Evolutionary conservation across 2,888 invertebrate genomes (phyloP), one percentile per base, ranked within the genome.

Genomic region (Strigamia transsilvanica): DNA sequence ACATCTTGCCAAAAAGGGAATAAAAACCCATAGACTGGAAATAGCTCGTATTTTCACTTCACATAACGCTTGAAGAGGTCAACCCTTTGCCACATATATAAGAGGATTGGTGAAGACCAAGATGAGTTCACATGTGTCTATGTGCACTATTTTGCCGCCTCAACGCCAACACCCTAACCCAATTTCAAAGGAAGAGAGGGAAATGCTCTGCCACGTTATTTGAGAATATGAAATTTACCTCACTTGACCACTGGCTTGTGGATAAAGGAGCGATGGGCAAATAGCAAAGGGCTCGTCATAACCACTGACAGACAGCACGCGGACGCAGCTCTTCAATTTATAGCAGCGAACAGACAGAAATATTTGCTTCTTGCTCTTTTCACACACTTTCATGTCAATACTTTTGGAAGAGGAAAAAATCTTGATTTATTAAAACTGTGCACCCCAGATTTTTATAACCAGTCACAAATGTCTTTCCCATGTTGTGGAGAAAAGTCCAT

Each of bases 1-100:
- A 61, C 61, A 61, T 61, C 61, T 61, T 61, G 61, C 61, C 61
- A 61, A 61, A 61, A 61, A 61, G 61, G 61, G 61, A 61, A 61
- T 61, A 61, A 61, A 61, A 61, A 61, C 61, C 61, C 61, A 61
- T 61, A 61, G 61, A 61, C 61, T 61, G 61, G 61, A 61, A 61
- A 61, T 61, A 61, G 61, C 61, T 61, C 61, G 61, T 61, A 61
- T 61, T 61, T 61, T 61, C 61, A 61, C 61, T 61, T 61, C 61
- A 61, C 61, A 61, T 61, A 61, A 61, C 61, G 61, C 61, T 61
- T 61, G 61, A 61, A 61, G 61, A 61, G 61, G 61, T 61, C 61
- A 61, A 61, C 61, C 61, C 61, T 61, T 61, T 61, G 61, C 61
- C 61, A 61, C 61, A 61, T 21, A 61, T 61, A 61, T 61, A 61